Conservation (phyloP, 2,113 vertebrate species). For the Laticauda colubrina region DNA sequence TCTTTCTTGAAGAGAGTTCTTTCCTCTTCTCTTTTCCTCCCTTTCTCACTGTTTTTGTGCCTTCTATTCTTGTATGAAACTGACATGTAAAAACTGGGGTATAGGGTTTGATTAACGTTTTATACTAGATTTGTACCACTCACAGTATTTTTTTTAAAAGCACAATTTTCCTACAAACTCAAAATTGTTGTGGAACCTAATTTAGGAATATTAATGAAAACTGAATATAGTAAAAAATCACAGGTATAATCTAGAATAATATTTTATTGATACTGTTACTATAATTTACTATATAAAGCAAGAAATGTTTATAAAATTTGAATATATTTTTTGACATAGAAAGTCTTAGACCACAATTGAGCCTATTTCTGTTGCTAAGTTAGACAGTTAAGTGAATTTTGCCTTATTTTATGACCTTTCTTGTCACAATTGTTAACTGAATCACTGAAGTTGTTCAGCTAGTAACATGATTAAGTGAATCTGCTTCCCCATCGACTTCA, state of each 20-base stretch:
- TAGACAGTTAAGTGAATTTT: neutral
- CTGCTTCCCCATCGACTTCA: neutral
- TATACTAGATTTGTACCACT: neutral
- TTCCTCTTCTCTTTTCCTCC: neutral
- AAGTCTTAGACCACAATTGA: neutral
- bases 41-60: neutral
- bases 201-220: neutral
- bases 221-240: neutral
- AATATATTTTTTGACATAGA: neutral
- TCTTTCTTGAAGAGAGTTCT: neutral
- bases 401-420: neutral
- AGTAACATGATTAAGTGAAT: neutral
- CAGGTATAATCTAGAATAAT: neutral
- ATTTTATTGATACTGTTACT: neutral
- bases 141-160: neutral
- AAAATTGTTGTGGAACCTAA: neutral
- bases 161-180: neutral
- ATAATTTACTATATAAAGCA: neutral
- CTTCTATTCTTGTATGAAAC: neutral
- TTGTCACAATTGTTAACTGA: neutral
- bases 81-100: neutral
- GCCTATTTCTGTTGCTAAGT: neutral
- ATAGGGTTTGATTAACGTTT: neutral
- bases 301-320: neutral
- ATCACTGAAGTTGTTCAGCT: neutral